phyloP scores from a whole-genome alignment of 2,113 vertebrate species.

The Sorex araneus region DNA sequence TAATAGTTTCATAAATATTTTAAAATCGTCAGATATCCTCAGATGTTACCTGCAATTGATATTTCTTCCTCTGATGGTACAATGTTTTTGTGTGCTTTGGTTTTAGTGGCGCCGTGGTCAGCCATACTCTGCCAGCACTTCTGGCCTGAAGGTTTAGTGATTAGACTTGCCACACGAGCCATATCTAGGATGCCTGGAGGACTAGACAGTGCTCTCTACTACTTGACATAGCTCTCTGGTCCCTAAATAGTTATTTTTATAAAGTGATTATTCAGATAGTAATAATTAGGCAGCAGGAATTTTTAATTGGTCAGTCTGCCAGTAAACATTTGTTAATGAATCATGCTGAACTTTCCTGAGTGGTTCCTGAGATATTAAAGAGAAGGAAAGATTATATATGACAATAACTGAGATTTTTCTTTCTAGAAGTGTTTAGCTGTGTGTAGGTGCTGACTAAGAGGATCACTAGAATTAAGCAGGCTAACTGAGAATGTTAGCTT shows the following conservation, averaged over 20 bases:
- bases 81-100: too few relatives aligned
- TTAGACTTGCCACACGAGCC: too few relatives aligned
- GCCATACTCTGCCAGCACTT: too few relatives aligned
- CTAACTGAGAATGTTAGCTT: neutral
- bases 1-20: neutral
- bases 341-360: neutral
- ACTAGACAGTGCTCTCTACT: too few relatives aligned
- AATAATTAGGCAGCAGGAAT: neutral
- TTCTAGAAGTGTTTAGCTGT: neutral
- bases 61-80: neutral
- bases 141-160: too few relatives aligned
- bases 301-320: neutral
- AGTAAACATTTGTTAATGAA: constrained; percentile 41
- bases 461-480: neutral
- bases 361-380: neutral
- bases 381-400: neutral
- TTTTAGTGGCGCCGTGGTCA: too few relatives aligned
- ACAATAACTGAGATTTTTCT: neutral
- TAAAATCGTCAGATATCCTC: neutral
- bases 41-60: neutral
- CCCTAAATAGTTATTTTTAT: neutral
- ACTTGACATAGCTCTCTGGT: too few relatives aligned
- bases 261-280: neutral
- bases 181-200: too few relatives aligned
- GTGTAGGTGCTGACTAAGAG: neutral